Evolutionary conservation across 1,140 invertebrate genomes (phyloP), one percentile per base, ranked within the genome.

Genomic region (Macrobrachium nipponense): DNA sequence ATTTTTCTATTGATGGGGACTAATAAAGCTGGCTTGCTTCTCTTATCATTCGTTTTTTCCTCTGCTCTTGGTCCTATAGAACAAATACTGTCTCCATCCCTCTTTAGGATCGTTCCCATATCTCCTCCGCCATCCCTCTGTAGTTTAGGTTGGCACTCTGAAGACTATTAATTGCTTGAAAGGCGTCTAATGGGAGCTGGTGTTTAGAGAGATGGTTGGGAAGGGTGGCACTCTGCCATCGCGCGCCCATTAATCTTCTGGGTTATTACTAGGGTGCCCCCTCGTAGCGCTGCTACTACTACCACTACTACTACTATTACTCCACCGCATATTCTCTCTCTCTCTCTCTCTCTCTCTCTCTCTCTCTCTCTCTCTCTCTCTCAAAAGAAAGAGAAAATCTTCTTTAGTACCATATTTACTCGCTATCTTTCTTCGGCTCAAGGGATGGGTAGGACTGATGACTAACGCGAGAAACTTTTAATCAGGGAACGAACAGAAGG

Each of bases 281-380:
- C n/a, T 59, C 5, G 23, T 78, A 78, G 23, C 58, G 12, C 58
- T 78, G 61, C 59, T 78, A 78, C 59, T 10, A 78, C 59, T 60
- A 59, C 12, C 20, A 23, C 23, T 23, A n/a, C 11, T 23, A 12
- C n/a, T 59, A 20, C 18, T 10, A 15, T 59, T 51, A 2, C 6
- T 20, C 12, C 23, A 7, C 44, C 70, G 2, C 23, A 15, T 44
- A 15, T 27, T 72, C 70, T 72, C 23, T 72, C 70, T 72, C 23
- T 72, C 18, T 72, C 23, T 72, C 6, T 72, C 70, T 72, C 70
- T 72, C 23, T 27, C 70, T 27, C 23, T 27, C 70, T 72, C 23
- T 72, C 70, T 72, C 23, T 72, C 70, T 72, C 23, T 3, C 23
- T 3, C 23, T 20, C 23, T 72, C 70, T 72, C 44, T 20, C 23